Conservation (phyloP, 2,113 vertebrate species). For the Charina bottae region DNA sequence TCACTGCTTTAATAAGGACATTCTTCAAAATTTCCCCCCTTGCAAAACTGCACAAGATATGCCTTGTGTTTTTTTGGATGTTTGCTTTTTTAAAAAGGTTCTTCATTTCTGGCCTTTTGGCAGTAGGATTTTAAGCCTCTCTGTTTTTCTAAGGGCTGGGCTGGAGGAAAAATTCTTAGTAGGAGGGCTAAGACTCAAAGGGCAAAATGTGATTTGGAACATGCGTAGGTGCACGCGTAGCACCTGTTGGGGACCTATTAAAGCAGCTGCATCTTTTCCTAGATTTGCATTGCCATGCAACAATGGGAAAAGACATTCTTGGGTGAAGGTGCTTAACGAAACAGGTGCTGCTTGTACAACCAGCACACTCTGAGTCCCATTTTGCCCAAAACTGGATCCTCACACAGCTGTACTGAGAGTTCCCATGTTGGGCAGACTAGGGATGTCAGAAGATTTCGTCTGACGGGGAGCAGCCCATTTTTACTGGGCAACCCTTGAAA, state of each 20-base stretch:
- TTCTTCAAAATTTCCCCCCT: background rate
- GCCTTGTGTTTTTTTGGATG: background rate
- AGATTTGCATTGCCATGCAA: background rate
- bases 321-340: background rate
- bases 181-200: background rate
- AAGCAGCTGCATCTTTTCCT: background rate
- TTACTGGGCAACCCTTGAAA: background rate
- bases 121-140: background rate
- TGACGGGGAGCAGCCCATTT: background rate
- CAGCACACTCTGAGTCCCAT: background rate
- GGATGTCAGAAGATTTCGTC: background rate
- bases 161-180: background rate
- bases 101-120: background rate
- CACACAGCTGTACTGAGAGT: background rate
- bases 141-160: background rate
- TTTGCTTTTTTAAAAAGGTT: background rate
- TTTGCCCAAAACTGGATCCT: background rate
- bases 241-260: background rate
- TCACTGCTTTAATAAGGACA: background rate
- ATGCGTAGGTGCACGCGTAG: background rate
- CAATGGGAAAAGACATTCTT: background rate
- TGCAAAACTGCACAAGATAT: background rate
- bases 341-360: background rate
- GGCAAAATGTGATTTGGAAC: background rate
- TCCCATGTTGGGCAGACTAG: background rate